These are phyloP conservation scores for Ormyrus pomaceus DNA, from an alignment of 2,888 invertebrate species.

Conservation along the genomic window DNA sequence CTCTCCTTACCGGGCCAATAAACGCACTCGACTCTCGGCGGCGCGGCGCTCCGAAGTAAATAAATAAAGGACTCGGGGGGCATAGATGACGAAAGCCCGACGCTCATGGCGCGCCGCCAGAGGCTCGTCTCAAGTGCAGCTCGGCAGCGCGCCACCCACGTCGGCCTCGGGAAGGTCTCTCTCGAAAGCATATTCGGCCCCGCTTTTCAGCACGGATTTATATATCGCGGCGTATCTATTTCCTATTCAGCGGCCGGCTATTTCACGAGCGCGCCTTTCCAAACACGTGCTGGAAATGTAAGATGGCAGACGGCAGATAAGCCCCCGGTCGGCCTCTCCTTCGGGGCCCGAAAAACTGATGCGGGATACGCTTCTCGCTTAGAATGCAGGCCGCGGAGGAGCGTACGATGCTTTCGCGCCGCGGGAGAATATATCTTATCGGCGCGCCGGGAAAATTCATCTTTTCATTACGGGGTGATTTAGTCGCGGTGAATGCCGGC, in stretches of 20 bases:
- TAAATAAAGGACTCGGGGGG: too few species aligned
- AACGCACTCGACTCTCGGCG: too few species aligned
- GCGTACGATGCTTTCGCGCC: too few species aligned
- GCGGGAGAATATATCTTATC: too few species aligned
- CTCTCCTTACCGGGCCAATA: too few species aligned
- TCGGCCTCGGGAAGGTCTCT: constrained; percentile 10
- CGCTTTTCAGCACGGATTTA: background rate
- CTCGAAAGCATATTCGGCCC: constrained; percentile 11
- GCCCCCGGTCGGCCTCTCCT: background rate
- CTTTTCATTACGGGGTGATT: too few species aligned
- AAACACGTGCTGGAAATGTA: constrained; percentile 28
- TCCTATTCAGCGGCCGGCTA: constrained; percentile 28
- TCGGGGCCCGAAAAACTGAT: background rate
- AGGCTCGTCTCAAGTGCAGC: constrained; percentile 20
- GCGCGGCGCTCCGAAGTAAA: too few species aligned
- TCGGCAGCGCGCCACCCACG: constrained; percentile 31
- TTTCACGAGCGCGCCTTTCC: too few species aligned
- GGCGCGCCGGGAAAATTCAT: too few species aligned
- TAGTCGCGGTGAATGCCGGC: too few species aligned
- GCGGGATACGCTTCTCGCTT: too few species aligned
- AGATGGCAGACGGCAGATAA: constrained; percentile 46
- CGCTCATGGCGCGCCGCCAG: constrained; percentile 44
- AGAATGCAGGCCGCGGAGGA: too few species aligned
- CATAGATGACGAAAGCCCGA: constrained; percentile 23
- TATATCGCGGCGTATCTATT: constrained; percentile 20